Conservation (phyloP, 2,797 vertebrate species). For the Pipistrellus pygmaeus region DNA sequence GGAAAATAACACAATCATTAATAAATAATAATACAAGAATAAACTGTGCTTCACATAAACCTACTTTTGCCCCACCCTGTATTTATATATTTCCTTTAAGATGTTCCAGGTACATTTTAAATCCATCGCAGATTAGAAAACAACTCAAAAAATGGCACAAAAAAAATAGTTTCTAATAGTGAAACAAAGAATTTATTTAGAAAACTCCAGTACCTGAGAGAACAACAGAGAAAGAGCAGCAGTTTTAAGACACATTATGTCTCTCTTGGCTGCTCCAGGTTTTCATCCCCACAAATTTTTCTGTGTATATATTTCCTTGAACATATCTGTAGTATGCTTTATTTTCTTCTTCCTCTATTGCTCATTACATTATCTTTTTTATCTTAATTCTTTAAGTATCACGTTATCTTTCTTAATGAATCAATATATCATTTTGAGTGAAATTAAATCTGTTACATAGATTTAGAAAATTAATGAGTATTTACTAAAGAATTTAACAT, state of each 20-base stretch:
- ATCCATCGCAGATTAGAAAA: background rate
- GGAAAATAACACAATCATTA: background rate
- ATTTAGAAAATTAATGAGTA: slow-evolving; percentile 2
- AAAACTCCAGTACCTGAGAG: background rate
- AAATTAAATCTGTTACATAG: background rate
- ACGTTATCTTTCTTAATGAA: background rate
- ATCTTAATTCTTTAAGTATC: background rate
- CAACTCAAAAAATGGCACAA: background rate
- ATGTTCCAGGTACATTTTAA: background rate
- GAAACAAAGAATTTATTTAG: background rate
- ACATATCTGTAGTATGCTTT: background rate
- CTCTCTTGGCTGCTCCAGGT: background rate
- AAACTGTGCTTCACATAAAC: background rate
- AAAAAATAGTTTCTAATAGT: background rate
- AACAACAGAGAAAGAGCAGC: background rate
- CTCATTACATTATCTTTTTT: background rate
- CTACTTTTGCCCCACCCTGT: background rate
- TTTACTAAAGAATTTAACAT: background rate
- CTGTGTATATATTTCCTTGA: background rate
- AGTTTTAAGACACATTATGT: background rate
- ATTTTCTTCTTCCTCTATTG: background rate
- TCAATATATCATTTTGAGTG: background rate
- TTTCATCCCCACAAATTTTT: background rate
- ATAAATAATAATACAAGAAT: background rate
- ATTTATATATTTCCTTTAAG: background rate